These are phyloP conservation scores for Larimichthys polyactis DNA, from an alignment of 2,113 vertebrate species.

Conservation along the genomic window DNA sequence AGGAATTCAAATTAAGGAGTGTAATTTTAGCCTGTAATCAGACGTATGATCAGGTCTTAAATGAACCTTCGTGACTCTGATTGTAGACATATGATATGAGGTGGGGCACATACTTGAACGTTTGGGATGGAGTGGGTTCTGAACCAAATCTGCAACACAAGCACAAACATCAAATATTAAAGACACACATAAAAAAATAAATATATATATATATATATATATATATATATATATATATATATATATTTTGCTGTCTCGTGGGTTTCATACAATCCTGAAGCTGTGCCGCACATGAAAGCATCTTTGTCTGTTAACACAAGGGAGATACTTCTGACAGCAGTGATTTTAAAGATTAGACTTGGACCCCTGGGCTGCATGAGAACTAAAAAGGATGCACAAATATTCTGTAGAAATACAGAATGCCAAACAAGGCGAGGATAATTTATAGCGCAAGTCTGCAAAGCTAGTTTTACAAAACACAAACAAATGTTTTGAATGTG, in stretches of 20 bases:
- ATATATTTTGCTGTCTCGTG: conserved; percentile 8
- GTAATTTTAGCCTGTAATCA: conserved; percentile 12
- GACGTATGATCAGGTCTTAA: conserved; percentile 14
- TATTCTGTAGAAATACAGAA: not conserved
- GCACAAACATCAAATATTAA: conserved; percentile 57
- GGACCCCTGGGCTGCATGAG: conserved; percentile 28
- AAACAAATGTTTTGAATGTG: not conserved
- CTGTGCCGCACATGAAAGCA: not conserved
- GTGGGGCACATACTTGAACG: conserved; percentile 70
- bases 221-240: too few species aligned
- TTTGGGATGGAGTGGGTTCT: conserved; percentile 53
- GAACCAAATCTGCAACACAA: conserved; percentile 78
- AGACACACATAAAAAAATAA: not conserved
- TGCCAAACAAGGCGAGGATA: not conserved
- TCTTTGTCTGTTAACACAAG: conserved; percentile 45
- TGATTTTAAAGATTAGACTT: conserved; percentile 31
- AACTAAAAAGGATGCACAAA: not conserved
- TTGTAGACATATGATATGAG: conserved; percentile 1
- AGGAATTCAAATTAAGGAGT: not conserved
- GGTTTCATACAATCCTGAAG: conserved; percentile 17
- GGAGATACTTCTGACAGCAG: conserved; percentile 29
- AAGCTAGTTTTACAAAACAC: not conserved
- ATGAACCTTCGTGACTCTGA: conserved; percentile 18
- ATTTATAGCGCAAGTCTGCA: not conserved
- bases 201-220: too few species aligned